Evolutionary conservation across 2,888 invertebrate genomes (phyloP).

Genomic region (Elmis aenea): DNA sequence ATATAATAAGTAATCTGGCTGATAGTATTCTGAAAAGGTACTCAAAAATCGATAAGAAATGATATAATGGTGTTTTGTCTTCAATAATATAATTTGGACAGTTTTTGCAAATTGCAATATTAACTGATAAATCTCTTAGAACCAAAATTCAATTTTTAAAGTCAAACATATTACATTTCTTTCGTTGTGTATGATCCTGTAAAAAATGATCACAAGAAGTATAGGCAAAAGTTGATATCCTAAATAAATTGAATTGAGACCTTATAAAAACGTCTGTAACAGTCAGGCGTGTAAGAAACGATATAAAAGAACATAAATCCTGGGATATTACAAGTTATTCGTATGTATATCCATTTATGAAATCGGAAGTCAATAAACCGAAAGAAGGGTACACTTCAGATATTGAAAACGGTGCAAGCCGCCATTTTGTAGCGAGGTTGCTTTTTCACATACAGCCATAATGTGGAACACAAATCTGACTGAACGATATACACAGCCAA

Average conservation of each 20-base stretch:
- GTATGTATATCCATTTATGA: slow-evolving; percentile 14
- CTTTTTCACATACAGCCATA: slow-evolving; percentile 24
- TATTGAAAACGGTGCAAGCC: slow-evolving; percentile 18
- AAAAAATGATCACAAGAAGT: no score
- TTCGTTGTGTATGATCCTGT: no score
- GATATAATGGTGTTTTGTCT: no score
- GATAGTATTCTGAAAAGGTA: no score
- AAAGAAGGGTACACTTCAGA: slow-evolving; percentile 10
- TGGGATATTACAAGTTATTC: slow-evolving; percentile 9
- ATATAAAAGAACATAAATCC: slow-evolving; percentile 11
- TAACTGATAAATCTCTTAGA: no score
- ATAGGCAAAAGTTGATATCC: no score
- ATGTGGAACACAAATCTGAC: slow-evolving; percentile 22
- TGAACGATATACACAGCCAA: slow-evolving; percentile 21
- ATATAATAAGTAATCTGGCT: no score
- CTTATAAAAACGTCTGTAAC: slow-evolving; percentile 4
- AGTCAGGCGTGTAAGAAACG: slow-evolving; percentile 11
- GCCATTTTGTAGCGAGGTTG: slow-evolving; percentile 20
- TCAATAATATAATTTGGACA: no score
- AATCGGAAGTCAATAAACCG: slow-evolving; percentile 22
- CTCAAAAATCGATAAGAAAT: no score
- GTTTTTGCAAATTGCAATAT: no score
- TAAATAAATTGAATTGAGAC: slow-evolving; percentile 2
- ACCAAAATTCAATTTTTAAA: background rate
- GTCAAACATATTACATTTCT: background rate